A percentile compares a stretch with the other conserved stretches of the same genome.
phyloP scores from a whole-genome alignment of 2,888 invertebrate genomes.

The Heliconius cydno region DNA sequence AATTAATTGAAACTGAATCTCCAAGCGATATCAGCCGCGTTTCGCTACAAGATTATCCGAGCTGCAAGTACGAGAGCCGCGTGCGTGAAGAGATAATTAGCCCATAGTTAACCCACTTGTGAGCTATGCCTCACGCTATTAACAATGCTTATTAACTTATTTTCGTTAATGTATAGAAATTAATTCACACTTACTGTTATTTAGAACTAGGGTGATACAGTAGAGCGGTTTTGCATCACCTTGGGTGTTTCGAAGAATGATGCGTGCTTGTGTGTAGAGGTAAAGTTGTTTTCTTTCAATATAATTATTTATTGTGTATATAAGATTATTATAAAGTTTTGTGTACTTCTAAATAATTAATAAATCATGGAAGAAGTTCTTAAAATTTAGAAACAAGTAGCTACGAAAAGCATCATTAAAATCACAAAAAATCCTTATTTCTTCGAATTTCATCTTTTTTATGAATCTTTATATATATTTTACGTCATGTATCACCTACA shows the following conservation, averaged over 20 bases:
- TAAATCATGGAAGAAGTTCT: too few relatives aligned
- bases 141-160: conserved; percentile 39
- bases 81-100: conserved; percentile 62
- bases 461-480: not conserved
- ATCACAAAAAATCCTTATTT: not conserved
- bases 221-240: conserved; percentile 26
- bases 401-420: too few relatives aligned
- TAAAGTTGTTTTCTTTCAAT: not conserved
- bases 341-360: too few relatives aligned
- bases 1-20: conserved; percentile 10
- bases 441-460: not conserved
- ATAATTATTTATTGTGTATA: too few relatives aligned
- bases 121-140: conserved; percentile 46
- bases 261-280: not conserved
- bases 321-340: too few relatives aligned
- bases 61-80: conserved; percentile 30
- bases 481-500: not conserved
- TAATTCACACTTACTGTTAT: conserved; percentile 26
- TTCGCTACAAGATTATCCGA: conserved; percentile 29
- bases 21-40: conserved; percentile 24
- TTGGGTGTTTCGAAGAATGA: not conserved
- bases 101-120: conserved; percentile 60
- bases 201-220: conserved; percentile 25
- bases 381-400: not conserved
- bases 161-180: conserved; percentile 34